Evolutionary conservation across 2,888 invertebrate genomes (phyloP).

Genomic region (Acronicta psi): DNA sequence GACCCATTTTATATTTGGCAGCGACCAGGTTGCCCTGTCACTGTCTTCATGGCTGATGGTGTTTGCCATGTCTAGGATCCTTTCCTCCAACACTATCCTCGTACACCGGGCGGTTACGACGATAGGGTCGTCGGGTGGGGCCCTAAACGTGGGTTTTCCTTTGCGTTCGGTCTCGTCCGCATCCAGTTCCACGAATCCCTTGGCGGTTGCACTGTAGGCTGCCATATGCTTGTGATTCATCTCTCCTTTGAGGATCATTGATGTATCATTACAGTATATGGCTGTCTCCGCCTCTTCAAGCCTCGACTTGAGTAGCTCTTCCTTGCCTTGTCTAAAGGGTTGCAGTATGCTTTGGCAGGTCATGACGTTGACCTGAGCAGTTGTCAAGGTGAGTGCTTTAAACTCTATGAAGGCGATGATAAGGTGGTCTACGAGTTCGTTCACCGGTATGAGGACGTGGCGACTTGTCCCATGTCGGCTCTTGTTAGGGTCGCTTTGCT

Average conservation of each 20-base stretch:
- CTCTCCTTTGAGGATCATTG: conserved; percentile 19
- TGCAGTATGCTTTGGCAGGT: conserved; percentile 16
- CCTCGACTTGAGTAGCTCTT: conserved; percentile 3
- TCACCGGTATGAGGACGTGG: conserved; percentile 6
- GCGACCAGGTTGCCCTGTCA: conserved; percentile 1
- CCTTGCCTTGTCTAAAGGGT: neutral
- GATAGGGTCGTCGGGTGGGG: conserved; percentile 17
- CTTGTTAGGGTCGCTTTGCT: conserved; percentile 7
- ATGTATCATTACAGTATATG: conserved; percentile 21
- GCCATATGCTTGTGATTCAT: conserved; percentile 26
- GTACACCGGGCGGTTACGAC: conserved; percentile 29
- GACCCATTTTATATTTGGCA: conserved; percentile 33
- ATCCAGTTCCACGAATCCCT: conserved; percentile 14
- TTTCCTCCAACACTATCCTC: conserved; percentile 34
- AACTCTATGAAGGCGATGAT: conserved; percentile 25
- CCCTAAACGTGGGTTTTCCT: conserved; percentile 12
- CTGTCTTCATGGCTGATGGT: neutral
- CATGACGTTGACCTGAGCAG: conserved; percentile 16
- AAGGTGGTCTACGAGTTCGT: conserved; percentile 15
- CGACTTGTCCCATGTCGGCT: conserved; percentile 29
- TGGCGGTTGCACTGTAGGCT: conserved; percentile 19
- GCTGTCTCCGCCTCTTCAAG: conserved; percentile 39
- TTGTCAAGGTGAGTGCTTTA: conserved; percentile 21
- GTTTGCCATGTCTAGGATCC: conserved; percentile 16
- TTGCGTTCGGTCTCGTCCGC: conserved; percentile 3